Conservation (phyloP, 2,888 invertebrate species). For the Leucozona laternaria region DNA sequence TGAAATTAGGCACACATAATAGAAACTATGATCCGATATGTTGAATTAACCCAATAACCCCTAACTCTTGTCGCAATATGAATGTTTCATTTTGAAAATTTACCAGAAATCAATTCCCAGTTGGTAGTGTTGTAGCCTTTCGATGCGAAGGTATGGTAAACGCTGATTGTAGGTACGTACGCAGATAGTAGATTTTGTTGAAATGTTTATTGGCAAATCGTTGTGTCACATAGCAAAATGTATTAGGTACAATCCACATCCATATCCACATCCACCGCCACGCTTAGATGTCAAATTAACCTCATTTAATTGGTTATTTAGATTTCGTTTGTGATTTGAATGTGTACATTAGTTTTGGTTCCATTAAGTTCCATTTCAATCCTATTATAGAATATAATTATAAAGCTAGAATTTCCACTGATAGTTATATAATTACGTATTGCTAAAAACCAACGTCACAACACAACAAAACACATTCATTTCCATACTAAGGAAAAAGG, state of each 20-base stretch:
- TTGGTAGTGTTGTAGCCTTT: neutral
- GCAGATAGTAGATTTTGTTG: constrained; percentile 1
- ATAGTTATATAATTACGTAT: neutral
- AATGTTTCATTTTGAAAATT: constrained; percentile 22
- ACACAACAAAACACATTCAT: neutral
- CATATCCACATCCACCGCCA: neutral
- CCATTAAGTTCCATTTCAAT: constrained; percentile 47
- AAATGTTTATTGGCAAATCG: constrained; percentile 21
- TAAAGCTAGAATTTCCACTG: constrained; percentile 17
- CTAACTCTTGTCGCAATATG: constrained; percentile 22
- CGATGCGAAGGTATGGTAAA: neutral
- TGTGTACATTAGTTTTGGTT: constrained; percentile 17
- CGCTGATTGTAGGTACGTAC: neutral
- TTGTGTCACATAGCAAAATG: constrained; percentile 42
- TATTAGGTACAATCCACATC: constrained; percentile 13
- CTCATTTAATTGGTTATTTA: constrained; percentile 69
- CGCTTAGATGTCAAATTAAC: constrained; percentile 66
- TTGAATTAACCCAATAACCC: constrained; percentile 57
- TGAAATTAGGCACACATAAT: constrained; percentile 46
- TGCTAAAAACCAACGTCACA: neutral
- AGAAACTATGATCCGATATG: constrained; percentile 59
- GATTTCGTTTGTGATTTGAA: constrained; percentile 52
- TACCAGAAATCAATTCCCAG: constrained; percentile 58
- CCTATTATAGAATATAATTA: constrained; percentile 50
- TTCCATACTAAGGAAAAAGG: neutral